Conservation (phyloP, 2,888 invertebrate species). For the Scelioninae gen. 2 region DNA sequence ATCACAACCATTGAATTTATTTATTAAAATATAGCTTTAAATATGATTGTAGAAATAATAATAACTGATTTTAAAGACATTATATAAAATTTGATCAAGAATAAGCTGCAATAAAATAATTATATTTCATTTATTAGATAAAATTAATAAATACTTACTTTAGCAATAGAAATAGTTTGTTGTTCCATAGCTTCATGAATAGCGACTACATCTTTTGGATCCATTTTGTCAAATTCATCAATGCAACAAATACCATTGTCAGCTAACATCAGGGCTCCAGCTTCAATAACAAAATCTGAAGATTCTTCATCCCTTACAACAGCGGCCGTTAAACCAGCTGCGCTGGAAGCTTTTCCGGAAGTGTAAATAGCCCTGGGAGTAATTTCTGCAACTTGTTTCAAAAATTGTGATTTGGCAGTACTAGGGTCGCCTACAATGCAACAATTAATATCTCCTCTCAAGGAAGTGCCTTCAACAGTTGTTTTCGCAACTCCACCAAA, state of each 20-base stretch:
- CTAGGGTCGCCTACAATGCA: slow-evolving; percentile 99
- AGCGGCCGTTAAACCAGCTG: slow-evolving; percentile 98
- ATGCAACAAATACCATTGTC: slow-evolving; percentile 99
- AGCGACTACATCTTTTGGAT: slow-evolving; percentile 96
- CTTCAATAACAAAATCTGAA: slow-evolving; percentile 99
- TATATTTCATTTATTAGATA: too few species aligned
- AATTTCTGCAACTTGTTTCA: slow-evolving; percentile 96
- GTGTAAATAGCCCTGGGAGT: slow-evolving; percentile 98
- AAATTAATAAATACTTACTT: slow-evolving; percentile 80
- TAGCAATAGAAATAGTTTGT: slow-evolving; percentile 98
- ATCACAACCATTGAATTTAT: too few species aligned
- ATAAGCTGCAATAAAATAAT: background rate
- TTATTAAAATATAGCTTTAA: too few species aligned
- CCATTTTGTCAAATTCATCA: slow-evolving; percentile 99
- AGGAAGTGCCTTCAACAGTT: slow-evolving; percentile 91
- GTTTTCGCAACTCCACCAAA: slow-evolving; percentile 98
- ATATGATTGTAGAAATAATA: too few species aligned
- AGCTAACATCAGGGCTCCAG: slow-evolving; percentile 99
- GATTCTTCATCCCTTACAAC: slow-evolving; percentile 99
- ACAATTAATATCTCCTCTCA: slow-evolving; percentile 97
- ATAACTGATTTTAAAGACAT: too few species aligned
- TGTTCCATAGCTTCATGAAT: slow-evolving; percentile 99
- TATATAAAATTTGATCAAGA: too few species aligned
- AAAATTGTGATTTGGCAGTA: slow-evolving; percentile 97
- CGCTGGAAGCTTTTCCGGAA: slow-evolving; percentile 97